phyloP scores from a whole-genome alignment of 2,797 vertebrate genomes.

The Platyrinchus mystaceus region DNA sequence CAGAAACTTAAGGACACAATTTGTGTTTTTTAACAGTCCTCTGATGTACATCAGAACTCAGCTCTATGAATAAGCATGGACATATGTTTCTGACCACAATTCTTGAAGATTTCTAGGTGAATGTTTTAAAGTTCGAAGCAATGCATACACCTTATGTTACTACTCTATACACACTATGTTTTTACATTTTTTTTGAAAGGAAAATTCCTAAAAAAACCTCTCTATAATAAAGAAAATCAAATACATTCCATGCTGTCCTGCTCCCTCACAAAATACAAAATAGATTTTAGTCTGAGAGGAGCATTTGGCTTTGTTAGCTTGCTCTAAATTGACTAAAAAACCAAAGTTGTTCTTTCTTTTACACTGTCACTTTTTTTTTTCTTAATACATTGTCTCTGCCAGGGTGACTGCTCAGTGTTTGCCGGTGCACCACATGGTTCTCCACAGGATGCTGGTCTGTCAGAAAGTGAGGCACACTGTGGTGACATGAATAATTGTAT shows the following conservation, averaged over 20 bases:
- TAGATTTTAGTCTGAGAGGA: not conserved
- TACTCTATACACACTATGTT: not conserved
- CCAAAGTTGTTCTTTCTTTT: not conserved
- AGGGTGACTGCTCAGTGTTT: not conserved
- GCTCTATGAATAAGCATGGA: not conserved
- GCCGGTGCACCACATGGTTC: not conserved
- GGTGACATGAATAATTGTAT: not conserved
- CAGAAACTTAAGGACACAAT: not conserved
- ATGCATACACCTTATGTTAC: fast-evolving
- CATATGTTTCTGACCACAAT: not conserved
- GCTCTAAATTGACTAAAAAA: not conserved
- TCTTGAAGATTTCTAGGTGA: not conserved
- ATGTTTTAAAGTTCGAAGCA: not conserved
- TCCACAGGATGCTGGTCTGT: conserved; percentile 22
- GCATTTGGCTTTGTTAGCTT: not conserved
- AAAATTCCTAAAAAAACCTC: not conserved
- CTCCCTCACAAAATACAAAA: not conserved
- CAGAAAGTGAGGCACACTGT: not conserved
- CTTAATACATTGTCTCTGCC: not conserved
- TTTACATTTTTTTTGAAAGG: not conserved
- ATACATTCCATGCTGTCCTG: not conserved
- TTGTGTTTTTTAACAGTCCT: not conserved
- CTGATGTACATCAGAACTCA: not conserved
- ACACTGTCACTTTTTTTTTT: not conserved
- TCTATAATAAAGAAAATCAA: not conserved